Evolutionary conservation across 2,888 invertebrate genomes (phyloP), one percentile per base, ranked within the genome.

Genomic region (Dynastes hyllus): DNA sequence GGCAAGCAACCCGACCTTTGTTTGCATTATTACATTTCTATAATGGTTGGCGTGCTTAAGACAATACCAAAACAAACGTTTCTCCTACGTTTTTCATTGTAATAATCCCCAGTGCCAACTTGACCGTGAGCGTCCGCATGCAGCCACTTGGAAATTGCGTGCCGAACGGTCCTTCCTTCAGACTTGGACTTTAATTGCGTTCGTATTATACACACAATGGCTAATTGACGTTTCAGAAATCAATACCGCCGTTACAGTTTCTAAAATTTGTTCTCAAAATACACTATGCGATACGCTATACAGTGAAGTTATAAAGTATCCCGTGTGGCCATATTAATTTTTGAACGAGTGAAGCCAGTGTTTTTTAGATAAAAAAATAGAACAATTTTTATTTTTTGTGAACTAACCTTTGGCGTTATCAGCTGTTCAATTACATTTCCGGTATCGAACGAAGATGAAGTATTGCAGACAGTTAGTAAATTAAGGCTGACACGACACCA

Each of bases 71-170:
- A 80, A 77, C 81, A 79, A 79, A 81, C 79, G 65, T 80, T 76
- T 69, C 70, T 77, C 67, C 76, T 79, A 79, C 80, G 80, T 79
- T 70, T 79, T 70, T 79, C 78, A 69, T 63, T 78, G 45, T 80
- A 75, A 78, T 80, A 80, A 80, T 82, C 83, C 81, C 81, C 78
- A 73, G 82, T 81, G 83, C 58, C 80, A 76, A 80, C 79, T 80
- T 82, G 81, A 80, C 81, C 82, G 79, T 82, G 82, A 83, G 81
- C 81, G 77, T 77, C 82, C 78, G 81, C 80, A 82, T 80, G 81
- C 73, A 78, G 81, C 75, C 80, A 16, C 67, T 67, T 80, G 9
- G 75, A 63, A 37, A 45, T 81, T 77, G 81, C 80, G 80, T 80
- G 80, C 71, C 77, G 50, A n/a, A 66, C 58, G 58, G 40, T 40